phyloP scores from a whole-genome alignment of 2,797 vertebrate genomes.

The Sebastes alutus region DNA sequence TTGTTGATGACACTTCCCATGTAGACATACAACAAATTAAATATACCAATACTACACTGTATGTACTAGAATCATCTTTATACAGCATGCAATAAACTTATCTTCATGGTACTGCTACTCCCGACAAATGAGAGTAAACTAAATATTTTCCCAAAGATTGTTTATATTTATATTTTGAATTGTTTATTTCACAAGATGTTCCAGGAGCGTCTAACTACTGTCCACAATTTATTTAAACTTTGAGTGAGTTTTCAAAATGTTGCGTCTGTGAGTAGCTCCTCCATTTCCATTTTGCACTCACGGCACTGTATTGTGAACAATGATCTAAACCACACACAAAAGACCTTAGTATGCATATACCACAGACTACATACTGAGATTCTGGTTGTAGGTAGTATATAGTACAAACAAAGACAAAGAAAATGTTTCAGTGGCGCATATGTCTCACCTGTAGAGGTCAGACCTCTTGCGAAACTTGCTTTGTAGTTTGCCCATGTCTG shows the following conservation, averaged over 20 bases:
- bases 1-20: neutral
- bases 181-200: neutral
- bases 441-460: conserved; percentile 88
- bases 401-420: neutral
- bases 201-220: neutral
- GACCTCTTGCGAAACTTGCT: conserved; percentile 90
- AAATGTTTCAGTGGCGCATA: neutral
- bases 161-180: neutral
- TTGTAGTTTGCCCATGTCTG: conserved; percentile 92
- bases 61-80: neutral
- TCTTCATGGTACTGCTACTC: neutral
- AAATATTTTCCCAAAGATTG: neutral
- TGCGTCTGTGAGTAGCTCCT: too few species aligned
- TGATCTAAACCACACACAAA: neutral
- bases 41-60: neutral
- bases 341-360: neutral
- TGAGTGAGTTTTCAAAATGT: neutral
- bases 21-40: neutral
- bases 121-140: neutral
- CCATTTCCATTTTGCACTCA: neutral
- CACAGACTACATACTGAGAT: neutral
- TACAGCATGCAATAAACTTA: neutral
- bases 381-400: neutral
- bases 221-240: neutral
- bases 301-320: neutral